Conservation (phyloP, 2,888 invertebrate species). For the Linyphia triangularis region DNA sequence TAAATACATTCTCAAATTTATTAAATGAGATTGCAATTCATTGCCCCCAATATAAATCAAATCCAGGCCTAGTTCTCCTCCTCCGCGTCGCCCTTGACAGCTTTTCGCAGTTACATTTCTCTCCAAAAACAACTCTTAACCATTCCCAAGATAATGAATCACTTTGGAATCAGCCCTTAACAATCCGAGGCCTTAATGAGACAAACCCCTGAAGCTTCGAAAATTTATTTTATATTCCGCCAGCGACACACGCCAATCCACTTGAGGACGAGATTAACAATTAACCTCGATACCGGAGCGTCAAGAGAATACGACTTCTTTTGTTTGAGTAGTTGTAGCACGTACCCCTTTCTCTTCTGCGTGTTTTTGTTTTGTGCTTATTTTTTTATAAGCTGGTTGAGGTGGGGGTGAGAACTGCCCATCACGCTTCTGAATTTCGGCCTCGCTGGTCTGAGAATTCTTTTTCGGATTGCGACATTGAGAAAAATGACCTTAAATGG, state of each 20-base stretch:
- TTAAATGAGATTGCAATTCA: no score
- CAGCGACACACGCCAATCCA: slow-evolving; percentile 43
- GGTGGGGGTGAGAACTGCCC: slow-evolving; percentile 64
- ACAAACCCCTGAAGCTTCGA: not conserved
- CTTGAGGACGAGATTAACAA: slow-evolving; percentile 60
- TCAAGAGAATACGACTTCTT: slow-evolving; percentile 20
- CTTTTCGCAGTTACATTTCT: not conserved
- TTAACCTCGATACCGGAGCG: slow-evolving; percentile 61
- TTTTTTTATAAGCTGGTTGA: slow-evolving; percentile 22
- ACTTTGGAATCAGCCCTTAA: not conserved
- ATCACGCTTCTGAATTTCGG: slow-evolving; percentile 67
- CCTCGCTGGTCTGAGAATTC: slow-evolving; percentile 36
- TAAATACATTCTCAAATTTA: no score
- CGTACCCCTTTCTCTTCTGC: slow-evolving; percentile 36
- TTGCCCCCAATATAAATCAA: no score
- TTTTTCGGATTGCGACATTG: slow-evolving; percentile 52
- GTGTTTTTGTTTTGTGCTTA: slow-evolving; percentile 22
- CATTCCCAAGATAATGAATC: not conserved
- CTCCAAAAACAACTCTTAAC: not conserved
- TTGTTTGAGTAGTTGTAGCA: slow-evolving; percentile 62
- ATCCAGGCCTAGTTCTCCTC: no score
- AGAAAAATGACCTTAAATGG: slow-evolving; percentile 50
- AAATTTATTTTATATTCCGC: slow-evolving; percentile 35
- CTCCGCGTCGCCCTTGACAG: not conserved
- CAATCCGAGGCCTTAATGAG: slow-evolving; percentile 13